phyloP scores from a whole-genome alignment of 2,113 vertebrate species.

The Cryptomyrus ogoouensis region DNA sequence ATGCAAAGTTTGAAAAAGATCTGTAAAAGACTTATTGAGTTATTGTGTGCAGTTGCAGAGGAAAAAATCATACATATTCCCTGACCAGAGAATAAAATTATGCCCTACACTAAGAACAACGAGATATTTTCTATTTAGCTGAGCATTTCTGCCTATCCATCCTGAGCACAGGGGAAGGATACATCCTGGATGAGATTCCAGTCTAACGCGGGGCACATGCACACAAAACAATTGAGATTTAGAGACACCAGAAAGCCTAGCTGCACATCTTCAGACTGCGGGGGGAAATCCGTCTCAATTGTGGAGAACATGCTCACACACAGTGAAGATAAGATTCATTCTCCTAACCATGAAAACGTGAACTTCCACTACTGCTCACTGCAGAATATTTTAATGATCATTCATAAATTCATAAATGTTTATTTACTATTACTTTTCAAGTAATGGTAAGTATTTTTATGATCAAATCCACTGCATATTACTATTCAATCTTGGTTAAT shows the following conservation, averaged over 20 bases:
- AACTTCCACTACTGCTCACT: no score
- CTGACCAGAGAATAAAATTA: not conserved
- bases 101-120: not conserved
- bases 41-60: not conserved
- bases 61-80: not conserved
- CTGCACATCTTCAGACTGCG: no score
- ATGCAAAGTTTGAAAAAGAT: not conserved
- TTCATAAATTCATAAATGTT: not conserved
- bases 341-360: no score
- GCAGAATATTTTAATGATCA: no score
- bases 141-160: not conserved
- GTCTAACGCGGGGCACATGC: not conserved
- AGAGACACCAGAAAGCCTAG: not conserved
- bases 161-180: not conserved
- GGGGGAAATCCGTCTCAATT: no score
- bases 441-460: not conserved
- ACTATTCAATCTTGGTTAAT: not conserved
- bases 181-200: not conserved
- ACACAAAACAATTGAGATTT: not conserved
- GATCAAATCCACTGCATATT: not conserved
- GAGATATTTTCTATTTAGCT: not conserved
- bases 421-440: not conserved
- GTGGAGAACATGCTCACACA: no score
- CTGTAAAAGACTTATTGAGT: not conserved
- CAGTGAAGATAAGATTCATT: no score